phyloP scores from a whole-genome alignment of 2,888 invertebrate species.

The Lycia hirtaria region DNA sequence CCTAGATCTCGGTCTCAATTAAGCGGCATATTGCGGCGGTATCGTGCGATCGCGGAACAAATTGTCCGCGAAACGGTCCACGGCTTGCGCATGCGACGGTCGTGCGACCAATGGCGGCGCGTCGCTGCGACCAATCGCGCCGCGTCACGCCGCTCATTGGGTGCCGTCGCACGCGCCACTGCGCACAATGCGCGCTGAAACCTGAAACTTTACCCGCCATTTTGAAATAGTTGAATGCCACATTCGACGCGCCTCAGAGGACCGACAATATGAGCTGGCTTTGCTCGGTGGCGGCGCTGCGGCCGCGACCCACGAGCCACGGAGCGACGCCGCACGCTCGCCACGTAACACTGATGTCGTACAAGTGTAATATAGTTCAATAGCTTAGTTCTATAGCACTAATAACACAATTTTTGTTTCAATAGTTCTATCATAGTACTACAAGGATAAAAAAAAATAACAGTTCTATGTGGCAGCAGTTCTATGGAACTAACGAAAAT shows the following conservation, averaged over 20 bases:
- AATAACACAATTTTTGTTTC: too few relatives aligned
- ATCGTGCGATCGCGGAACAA: slow-evolving; percentile 67
- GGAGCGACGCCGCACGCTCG: too few relatives aligned
- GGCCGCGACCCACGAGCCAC: slow-evolving; percentile 14
- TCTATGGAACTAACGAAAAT: too few relatives aligned
- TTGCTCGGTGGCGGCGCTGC: slow-evolving; percentile 30
- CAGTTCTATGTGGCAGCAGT: too few relatives aligned
- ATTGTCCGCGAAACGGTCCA: slow-evolving; percentile 65
- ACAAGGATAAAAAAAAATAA: too few relatives aligned
- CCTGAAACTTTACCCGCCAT: slow-evolving; percentile 58
- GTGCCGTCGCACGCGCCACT: slow-evolving; percentile 54
- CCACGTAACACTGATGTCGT: too few relatives aligned
- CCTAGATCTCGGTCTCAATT: slow-evolving; percentile 51
- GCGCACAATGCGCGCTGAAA: slow-evolving; percentile 71
- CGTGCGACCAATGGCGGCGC: slow-evolving; percentile 41
- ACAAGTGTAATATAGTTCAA: too few relatives aligned
- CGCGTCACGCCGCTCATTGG: slow-evolving; percentile 48
- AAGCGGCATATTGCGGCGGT: slow-evolving; percentile 55
- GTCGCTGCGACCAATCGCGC: slow-evolving; percentile 45
- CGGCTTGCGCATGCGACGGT: slow-evolving; percentile 42
- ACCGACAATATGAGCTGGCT: slow-evolving; percentile 40
- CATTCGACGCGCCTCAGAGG: slow-evolving; percentile 54
- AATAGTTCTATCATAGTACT: too few relatives aligned
- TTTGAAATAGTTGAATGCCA: slow-evolving; percentile 47
- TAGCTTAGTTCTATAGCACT: too few relatives aligned